Evolutionary conservation across 2,797 vertebrate species (phyloP), one percentile per base, ranked within the genome.

Genomic region (Acipenser ruthenus): DNA sequence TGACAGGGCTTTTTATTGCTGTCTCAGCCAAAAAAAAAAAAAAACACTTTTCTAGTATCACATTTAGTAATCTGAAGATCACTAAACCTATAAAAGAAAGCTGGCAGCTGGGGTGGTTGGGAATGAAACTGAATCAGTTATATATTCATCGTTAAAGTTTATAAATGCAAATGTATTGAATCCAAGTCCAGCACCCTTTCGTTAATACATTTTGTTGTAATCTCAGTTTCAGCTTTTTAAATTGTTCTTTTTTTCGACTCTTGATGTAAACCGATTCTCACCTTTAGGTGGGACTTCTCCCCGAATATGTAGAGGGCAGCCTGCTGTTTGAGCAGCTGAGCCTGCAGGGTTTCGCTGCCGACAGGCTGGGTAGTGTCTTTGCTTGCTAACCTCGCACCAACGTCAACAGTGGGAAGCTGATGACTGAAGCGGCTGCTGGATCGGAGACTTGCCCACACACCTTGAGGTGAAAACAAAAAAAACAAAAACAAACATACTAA

Each of bases 221-320:
- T 37, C 37, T 37, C 37, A 37, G 3, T 37, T 37, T 37, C 37
- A 37, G 37, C 37, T 0, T 37, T 37, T 37, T 37, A 37, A 37
- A 37, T 37, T 37, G 2, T 37, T 37, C 23, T 37, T 37, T 5
- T 37, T 37, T 37, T 37, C 4, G 37, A 37, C 37, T 37, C 37
- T 37, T 37, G 37, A 37, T 37, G 37, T 37, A 37, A 37, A 37
- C 37, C 1, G 37, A 37, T 37, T 37, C 37, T 37, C 90, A 99
- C 97, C 93, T 91, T 90, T 72, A 98, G 85, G 76, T 99, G 96
- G n/a, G 96, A 96, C 82, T 98, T 99, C 83, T 99, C 96, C 68
- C 96, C 96, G 64, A 99, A 96, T 83, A 99, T 87, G 71, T 98
- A 99, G 66, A 99, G 87, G 13, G 94, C 90, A 8, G 95, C 94